phyloP scores from a whole-genome alignment of 2,113 vertebrate species.

The Corvus cornix region DNA sequence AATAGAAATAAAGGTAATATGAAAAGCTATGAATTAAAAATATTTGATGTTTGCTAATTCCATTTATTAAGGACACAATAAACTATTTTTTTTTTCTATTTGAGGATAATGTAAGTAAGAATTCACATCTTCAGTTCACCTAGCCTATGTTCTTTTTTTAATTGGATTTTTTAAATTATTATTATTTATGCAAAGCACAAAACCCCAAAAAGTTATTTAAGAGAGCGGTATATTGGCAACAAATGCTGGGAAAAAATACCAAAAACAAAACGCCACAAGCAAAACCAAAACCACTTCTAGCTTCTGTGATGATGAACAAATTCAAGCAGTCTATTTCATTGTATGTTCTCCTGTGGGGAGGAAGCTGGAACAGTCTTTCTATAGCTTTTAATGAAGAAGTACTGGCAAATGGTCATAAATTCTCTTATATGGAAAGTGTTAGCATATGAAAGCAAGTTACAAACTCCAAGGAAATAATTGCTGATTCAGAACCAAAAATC shows the following conservation, averaged over 20 bases:
- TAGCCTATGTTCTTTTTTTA: neutral
- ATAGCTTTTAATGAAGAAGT: neutral
- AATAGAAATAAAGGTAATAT: neutral
- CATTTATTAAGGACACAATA: neutral
- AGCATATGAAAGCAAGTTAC: neutral
- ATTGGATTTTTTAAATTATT: neutral
- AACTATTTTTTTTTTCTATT: neutral
- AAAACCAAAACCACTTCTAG: neutral
- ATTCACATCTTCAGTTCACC: neutral
- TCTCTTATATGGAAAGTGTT: neutral
- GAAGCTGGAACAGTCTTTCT: neutral
- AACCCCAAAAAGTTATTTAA: fast-evolving
- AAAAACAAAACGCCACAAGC: fast-evolving
- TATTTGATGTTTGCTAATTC: neutral
- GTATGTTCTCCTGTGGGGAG: neutral
- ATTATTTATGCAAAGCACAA: neutral
- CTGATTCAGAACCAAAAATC: neutral
- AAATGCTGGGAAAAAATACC: neutral
- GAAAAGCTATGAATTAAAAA: neutral
- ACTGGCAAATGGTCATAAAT: neutral
- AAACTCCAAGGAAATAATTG: neutral
- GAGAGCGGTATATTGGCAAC: neutral
- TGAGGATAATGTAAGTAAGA: neutral
- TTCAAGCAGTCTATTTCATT: neutral
- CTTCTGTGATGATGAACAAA: neutral